Conservation (phyloP, 2,113 vertebrate genomes). For the Steatornis caripensis region DNA sequence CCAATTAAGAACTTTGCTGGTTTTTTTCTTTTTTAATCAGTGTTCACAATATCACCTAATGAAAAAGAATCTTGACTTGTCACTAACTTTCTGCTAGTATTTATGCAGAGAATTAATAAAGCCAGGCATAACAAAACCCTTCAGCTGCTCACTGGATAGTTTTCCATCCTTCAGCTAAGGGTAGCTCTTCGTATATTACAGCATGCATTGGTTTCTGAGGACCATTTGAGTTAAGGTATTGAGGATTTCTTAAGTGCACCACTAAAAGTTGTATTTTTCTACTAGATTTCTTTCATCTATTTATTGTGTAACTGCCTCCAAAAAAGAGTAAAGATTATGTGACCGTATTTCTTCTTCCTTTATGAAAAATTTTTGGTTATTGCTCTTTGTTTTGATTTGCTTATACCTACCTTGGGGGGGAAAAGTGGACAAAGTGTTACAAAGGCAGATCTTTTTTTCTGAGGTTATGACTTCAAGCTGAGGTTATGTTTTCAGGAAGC, state of each 20-base stretch:
- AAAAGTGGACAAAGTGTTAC: background rate
- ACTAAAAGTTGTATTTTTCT: background rate
- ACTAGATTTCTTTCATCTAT: background rate
- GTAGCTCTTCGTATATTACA: background rate
- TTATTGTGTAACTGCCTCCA: background rate
- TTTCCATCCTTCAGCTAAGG: background rate
- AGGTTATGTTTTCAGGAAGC: background rate
- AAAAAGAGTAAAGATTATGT: background rate
- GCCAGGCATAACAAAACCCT: background rate
- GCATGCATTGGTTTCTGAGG: background rate
- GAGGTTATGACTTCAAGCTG: background rate
- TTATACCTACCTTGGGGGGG: background rate
- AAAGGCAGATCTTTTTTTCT: background rate
- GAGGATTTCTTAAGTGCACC: background rate
- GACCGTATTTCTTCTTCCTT: background rate
- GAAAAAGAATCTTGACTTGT: background rate
- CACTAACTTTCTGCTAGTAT: background rate
- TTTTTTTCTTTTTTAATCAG: accelerated
- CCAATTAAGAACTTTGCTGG: background rate
- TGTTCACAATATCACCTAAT: background rate
- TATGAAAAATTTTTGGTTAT: background rate
- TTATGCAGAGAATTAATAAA: background rate
- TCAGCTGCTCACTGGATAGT: background rate
- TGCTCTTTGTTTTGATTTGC: background rate
- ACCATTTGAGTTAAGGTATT: background rate